Evolutionary conservation across 2,888 invertebrate genomes (phyloP).

Genomic region (Sicus ferrugineus): DNA sequence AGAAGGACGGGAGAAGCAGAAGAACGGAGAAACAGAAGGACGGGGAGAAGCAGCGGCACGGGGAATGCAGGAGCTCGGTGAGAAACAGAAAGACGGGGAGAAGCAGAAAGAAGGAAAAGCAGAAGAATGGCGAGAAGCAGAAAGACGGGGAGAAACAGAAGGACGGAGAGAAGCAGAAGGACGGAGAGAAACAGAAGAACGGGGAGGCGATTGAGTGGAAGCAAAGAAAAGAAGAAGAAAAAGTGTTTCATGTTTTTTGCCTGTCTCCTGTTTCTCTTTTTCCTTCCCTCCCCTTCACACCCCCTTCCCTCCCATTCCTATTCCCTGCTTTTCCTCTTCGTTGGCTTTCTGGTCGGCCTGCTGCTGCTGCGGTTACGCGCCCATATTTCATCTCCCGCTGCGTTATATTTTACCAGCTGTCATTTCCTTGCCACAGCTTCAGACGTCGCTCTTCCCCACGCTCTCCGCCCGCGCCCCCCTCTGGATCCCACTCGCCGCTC

Average conservation of each 20-base stretch:
- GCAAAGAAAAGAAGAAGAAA: constrained; percentile 4
- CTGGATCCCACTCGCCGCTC: not conserved
- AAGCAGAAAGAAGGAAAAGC: constrained; percentile 1
- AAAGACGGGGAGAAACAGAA: not conserved
- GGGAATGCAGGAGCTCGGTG: not conserved
- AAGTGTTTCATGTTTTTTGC: constrained; percentile 21
- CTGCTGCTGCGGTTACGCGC: constrained; percentile 33
- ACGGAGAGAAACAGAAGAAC: not conserved
- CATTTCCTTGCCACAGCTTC: constrained; percentile 35
- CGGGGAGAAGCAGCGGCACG: not conserved
- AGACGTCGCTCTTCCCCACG: constrained; percentile 17
- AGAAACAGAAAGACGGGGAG: not conserved
- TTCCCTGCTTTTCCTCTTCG: not conserved
- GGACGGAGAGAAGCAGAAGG: not conserved
- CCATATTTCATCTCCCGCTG: constrained; percentile 37
- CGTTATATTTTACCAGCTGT: constrained; percentile 37
- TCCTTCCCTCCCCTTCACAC: not conserved
- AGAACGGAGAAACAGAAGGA: not conserved
- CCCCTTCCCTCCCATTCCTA: no score
- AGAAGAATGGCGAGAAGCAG: not conserved
- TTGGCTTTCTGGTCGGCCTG: not conserved
- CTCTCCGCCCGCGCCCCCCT: not conserved
- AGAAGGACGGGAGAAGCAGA: not conserved
- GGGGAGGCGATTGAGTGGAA: constrained; percentile 6
- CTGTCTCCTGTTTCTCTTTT: constrained; percentile 1